Conservation (phyloP, 2,888 invertebrate species). For the Chalcis sispes region DNA sequence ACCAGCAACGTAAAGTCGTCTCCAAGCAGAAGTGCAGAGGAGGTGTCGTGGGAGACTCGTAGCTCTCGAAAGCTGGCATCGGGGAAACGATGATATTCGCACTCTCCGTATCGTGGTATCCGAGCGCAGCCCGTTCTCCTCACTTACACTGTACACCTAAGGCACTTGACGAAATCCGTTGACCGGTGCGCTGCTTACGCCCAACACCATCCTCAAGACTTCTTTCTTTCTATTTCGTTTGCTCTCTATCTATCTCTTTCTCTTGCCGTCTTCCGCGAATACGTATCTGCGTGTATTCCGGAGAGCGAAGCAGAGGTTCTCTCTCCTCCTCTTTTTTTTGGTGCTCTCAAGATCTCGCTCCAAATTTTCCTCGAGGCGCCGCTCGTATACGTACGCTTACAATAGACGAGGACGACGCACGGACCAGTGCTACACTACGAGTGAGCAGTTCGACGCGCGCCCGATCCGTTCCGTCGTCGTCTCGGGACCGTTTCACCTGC, state of each 20-base stretch:
- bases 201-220: slow-evolving; percentile 51
- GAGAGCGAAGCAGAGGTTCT: slow-evolving; percentile 2
- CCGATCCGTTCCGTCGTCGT: slow-evolving; percentile 9
- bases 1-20: slow-evolving; percentile 34
- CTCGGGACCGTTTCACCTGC: slow-evolving; percentile 69
- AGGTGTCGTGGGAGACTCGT: slow-evolving; percentile 30
- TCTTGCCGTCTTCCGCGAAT: not conserved
- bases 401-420: slow-evolving; percentile 15
- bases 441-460: not conserved
- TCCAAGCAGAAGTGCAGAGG: not conserved
- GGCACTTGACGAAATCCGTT: slow-evolving; percentile 45
- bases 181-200: slow-evolving; percentile 51
- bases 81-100: no score
- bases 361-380: not conserved
- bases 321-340: slow-evolving; percentile 19
- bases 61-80: slow-evolving; percentile 40
- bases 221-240: slow-evolving; percentile 29
- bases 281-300: not conserved
- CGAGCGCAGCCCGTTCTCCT: not conserved
- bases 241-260: slow-evolving; percentile 12
- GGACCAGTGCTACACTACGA: not conserved
- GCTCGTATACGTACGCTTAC: not conserved
- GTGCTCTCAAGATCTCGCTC: not conserved
- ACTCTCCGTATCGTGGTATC: no score
- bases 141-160: slow-evolving; percentile 8